Evolutionary conservation across 2,113 vertebrate genomes (phyloP), one percentile per base, ranked within the genome.

Genomic region (Cyanoliseus patagonus): DNA sequence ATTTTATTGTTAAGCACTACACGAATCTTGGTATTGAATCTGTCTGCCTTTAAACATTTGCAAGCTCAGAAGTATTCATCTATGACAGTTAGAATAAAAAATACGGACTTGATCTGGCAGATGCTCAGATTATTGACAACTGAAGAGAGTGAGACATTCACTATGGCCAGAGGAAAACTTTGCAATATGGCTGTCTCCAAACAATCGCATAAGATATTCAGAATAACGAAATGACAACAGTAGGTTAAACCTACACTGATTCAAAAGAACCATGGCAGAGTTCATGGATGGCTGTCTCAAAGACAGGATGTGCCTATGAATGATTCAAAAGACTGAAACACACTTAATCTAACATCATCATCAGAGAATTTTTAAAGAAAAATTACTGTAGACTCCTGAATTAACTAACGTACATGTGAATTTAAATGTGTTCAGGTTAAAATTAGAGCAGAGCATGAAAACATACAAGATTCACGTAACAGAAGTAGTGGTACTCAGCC

Each of bases 381-480:
- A 81, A 9, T 19, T 41, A 59, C 14, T 8, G 3, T 25, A 78
- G 17, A 31, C 7, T 88, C 41, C 19, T 70, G 68, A 95, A 81
- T 69, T 92, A 86, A 66, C 17, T 52, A 39, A 67, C 19, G 11
- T 10, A 44, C 6, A 37, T 8, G 3, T 19, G 22, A 68, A 67
- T 77, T 83, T 52, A 81, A 81, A 86, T 44, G 16, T 20, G 5
- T 12, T 44, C 28, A 76, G 67, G 14, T 33, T 69, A 25, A 64
- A 88, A 49, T 18, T 28, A 83, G 23, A 88, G 11, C 17, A 89
- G 30, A 77, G n/a, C 8, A 66, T 14, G 53, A 82, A 80, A 83
- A 86, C 3, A 6, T 23, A 33, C 0, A 7, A 76, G 63, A 90
- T 53, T 47, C 12, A 2, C 1, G 0, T 63, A 63, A 64, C 8